Evolutionary conservation across 2,797 vertebrate species (phyloP).

Genomic region (Platyrinchus mystaceus): DNA sequence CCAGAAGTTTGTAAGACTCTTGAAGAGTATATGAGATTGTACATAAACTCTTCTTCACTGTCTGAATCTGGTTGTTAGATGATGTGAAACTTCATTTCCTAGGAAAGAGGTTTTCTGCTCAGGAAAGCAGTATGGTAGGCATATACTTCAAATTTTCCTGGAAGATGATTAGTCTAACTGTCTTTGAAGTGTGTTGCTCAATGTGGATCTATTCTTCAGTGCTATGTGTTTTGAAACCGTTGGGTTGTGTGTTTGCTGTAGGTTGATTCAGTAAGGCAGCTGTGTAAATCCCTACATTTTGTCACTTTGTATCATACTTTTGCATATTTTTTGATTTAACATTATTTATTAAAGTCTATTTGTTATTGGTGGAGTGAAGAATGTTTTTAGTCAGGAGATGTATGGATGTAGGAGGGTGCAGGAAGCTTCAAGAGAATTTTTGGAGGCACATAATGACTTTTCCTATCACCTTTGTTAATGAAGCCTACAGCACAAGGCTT

Average conservation of each 20-base stretch:
- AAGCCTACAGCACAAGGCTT: background rate
- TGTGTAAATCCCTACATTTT: background rate
- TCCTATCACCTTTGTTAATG: background rate
- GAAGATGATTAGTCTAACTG: background rate
- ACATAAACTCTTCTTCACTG: background rate
- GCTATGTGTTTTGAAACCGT: background rate
- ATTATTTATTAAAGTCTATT: background rate
- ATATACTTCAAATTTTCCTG: background rate
- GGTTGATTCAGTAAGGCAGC: background rate
- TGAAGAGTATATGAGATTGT: background rate
- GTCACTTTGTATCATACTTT: background rate
- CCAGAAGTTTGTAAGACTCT: conserved; percentile 4
- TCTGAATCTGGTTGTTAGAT: background rate
- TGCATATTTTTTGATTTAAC: background rate
- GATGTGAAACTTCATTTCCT: background rate
- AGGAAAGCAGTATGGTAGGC: background rate
- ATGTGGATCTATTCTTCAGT: background rate
- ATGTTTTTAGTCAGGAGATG: background rate
- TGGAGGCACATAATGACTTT: background rate
- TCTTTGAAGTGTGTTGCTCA: background rate
- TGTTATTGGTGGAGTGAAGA: background rate
- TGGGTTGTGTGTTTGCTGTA: background rate
- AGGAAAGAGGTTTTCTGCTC: background rate
- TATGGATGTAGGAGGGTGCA: background rate
- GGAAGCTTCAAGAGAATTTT: background rate